Evolutionary conservation across 1,140 invertebrate species (phyloP), one percentile per base, ranked within the genome.

Genomic region (Drosophila serrata): DNA sequence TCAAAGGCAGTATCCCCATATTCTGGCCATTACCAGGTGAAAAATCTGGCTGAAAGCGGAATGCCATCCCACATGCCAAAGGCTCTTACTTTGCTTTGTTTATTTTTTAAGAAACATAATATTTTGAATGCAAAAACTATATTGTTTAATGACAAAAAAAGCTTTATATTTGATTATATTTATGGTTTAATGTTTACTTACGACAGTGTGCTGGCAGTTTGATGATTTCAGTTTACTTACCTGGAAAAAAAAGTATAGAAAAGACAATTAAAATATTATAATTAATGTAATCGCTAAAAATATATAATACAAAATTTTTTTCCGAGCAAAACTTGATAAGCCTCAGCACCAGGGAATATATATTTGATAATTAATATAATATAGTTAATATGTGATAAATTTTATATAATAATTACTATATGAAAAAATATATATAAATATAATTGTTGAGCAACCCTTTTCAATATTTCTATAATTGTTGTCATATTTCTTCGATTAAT

Each of bases 1-100:
- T 80, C 77, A 77, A 68, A 81, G 81, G 65, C 57, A 84, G 81
- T 73, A 67, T 62, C 75, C 69, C 46, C 40, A 15, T 48, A 19
- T 49, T n/a, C 57, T n/a, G 48, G 39, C 35, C 43, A 40, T 31
- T 17, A 63, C 61, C 58, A 42, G 58, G 45, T 43, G 45, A 70
- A 63, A 65, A 84, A 61, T 63, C 61, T 77, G 64, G 13, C 19
- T 15, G 19, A 35, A 24, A 53, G 48, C 17, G 48, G 75, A 75
- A 78, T 72, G 76, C 70, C 75, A 70, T 13, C 61, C 62, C 51
- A 29, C 43, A 49, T 49, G 35, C 35, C 17, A 13, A 4, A 5
- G 19, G 19, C 24, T 15, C 31, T n/a, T n/a, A 19, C 29, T 31
- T 42, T 58, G 6, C 9, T 45, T 8, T 57, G 17, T 43, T 51